These are phyloP conservation scores for Tyrophagus putrescentiae DNA, from an alignment of 1,140 invertebrate species.

Conservation along the genomic window DNA sequence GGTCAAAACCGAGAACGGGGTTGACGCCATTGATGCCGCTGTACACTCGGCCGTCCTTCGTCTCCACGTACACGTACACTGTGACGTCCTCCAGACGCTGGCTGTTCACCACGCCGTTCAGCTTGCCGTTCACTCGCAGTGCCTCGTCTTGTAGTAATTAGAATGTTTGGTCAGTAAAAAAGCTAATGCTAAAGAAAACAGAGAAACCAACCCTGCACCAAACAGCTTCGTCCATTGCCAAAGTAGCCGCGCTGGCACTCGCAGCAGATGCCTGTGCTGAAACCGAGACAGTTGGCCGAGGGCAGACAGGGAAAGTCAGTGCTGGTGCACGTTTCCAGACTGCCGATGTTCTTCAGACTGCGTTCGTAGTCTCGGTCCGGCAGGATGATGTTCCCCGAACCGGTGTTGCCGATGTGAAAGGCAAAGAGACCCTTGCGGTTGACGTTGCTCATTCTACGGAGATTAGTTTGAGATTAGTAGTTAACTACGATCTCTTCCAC, in stretches of 20 bases:
- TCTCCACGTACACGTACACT: constrained; percentile 79
- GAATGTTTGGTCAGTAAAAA: constrained; percentile 6
- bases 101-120: constrained; percentile 62
- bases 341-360: not conserved
- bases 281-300: constrained; percentile 59
- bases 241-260: constrained; percentile 59
- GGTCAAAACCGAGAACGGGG: constrained; percentile 43
- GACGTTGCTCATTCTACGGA: constrained; percentile 63
- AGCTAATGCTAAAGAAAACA: constrained; percentile 17
- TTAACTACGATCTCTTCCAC: no score
- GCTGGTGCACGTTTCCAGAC: constrained; percentile 22
- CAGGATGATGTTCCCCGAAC: constrained; percentile 44
- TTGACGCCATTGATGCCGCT: not conserved
- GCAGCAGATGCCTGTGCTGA: constrained; percentile 70
- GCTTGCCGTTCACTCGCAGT: constrained; percentile 65
- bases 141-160: constrained; percentile 46
- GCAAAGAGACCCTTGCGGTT: constrained; percentile 65
- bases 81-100: constrained; percentile 55
- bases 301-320: constrained; percentile 25
- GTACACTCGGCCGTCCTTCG: constrained; percentile 70
- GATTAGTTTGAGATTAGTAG: constrained; percentile 21
- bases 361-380: constrained; percentile 41
- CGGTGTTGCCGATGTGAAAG: constrained; percentile 55
- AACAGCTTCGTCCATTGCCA: constrained; percentile 77
- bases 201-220: constrained; percentile 50